Evolutionary conservation across 2,888 invertebrate genomes (phyloP).

Genomic region (Hermaeophaga mercurialis): DNA sequence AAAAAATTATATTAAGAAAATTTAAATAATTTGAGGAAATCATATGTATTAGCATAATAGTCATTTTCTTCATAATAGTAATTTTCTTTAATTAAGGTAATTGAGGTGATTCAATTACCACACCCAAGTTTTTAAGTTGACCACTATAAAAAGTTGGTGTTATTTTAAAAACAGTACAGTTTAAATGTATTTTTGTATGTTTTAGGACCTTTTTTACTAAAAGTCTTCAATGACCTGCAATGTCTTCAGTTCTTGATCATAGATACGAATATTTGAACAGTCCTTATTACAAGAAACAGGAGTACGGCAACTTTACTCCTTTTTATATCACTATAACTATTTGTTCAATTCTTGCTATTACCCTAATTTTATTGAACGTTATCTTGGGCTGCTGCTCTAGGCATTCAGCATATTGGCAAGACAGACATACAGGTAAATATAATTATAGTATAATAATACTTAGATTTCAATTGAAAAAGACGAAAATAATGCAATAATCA

Average conservation of each 20-base stretch:
- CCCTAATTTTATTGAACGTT: conserved; percentile 76
- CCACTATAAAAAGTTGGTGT: no score
- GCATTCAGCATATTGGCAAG: conserved; percentile 81
- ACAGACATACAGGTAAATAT: conserved; percentile 73
- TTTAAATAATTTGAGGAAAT: no score
- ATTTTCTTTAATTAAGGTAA: no score
- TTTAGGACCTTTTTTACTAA: neutral
- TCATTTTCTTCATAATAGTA: no score
- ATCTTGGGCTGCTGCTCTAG: conserved; percentile 81
- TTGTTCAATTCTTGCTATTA: conserved; percentile 72
- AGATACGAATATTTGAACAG: conserved; percentile 66
- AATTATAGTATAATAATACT: no score
- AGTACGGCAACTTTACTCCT: conserved; percentile 78
- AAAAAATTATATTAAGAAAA: no score
- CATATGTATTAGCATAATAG: no score
- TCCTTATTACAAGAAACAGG: conserved; percentile 64
- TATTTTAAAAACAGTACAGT: neutral
- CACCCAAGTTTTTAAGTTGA: neutral
- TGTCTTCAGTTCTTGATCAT: conserved; percentile 66
- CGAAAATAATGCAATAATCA: no score
- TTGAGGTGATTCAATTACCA: conserved; percentile 1
- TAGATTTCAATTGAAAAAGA: no score
- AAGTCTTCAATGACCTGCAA: conserved; percentile 48
- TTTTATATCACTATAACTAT: conserved; percentile 84
- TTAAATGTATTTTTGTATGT: no score